A percentile compares a stretch with the other conserved stretches of the same genome.
phyloP scores from a whole-genome alignment of 2,797 vertebrate genomes.

The Cossypha heuglini region DNA sequence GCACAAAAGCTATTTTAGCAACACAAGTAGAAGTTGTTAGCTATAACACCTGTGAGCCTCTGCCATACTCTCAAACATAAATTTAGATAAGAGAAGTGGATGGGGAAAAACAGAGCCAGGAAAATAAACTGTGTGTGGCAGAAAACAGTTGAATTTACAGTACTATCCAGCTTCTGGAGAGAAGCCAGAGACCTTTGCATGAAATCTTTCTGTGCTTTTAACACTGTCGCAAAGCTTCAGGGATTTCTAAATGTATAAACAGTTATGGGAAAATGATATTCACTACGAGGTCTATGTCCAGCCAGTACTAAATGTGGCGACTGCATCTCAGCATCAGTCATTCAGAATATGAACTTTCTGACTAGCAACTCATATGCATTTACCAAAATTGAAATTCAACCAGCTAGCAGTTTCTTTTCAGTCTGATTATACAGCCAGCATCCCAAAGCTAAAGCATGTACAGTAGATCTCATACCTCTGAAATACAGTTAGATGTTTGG shows the following conservation, averaged over 20 bases:
- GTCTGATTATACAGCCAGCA: neutral
- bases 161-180: neutral
- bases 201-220: conserved; percentile 43
- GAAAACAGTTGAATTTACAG: conserved; percentile 3
- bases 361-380: conserved; percentile 1
- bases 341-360: neutral
- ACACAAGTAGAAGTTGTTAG: conserved; percentile 27
- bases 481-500: neutral
- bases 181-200: neutral
- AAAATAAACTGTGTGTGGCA: conserved; percentile 1
- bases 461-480: conserved; percentile 15
- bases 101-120: neutral
- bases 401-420: neutral
- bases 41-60: neutral
- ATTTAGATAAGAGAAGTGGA: neutral
- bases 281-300: neutral
- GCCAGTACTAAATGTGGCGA: neutral
- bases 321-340: neutral
- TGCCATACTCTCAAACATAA: conserved; percentile 11
- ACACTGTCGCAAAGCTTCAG: conserved; percentile 29
- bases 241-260: conserved; percentile 49
- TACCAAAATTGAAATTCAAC: conserved; percentile 9
- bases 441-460: conserved; percentile 49
- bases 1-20: conserved; percentile 66
- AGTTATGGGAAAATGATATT: conserved; percentile 41